A percentile compares a stretch with the other conserved stretches of the same genome.
These are phyloP conservation scores for Ciconia boyciana DNA, from an alignment of 2,113 vertebrate genomes.

Conservation along the genomic window DNA sequence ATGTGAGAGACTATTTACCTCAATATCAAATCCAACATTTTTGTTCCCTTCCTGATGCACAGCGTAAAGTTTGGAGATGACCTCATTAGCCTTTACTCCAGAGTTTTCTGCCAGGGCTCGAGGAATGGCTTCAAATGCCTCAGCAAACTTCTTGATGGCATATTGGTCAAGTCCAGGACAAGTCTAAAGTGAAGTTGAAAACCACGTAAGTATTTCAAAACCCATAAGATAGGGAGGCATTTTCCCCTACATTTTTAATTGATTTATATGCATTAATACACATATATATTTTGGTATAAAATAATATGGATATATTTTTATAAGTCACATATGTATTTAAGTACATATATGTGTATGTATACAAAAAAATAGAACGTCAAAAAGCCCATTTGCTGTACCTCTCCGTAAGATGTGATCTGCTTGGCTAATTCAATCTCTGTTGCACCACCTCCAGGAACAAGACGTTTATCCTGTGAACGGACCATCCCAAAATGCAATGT, in stretches of 20 bases:
- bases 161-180: constrained; percentile 97
- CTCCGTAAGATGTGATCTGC: constrained; percentile 91
- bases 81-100: constrained; percentile 91
- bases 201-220: background rate
- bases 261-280: background rate
- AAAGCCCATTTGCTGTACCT: constrained; percentile 73
- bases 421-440: constrained; percentile 96
- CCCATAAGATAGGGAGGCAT: background rate
- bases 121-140: constrained; percentile 91
- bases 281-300: background rate
- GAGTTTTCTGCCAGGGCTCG: constrained; percentile 94
- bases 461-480: constrained; percentile 84
- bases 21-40: constrained; percentile 94
- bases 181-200: constrained; percentile 74
- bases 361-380: background rate
- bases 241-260: background rate
- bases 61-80: constrained; percentile 94
- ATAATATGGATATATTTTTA: background rate
- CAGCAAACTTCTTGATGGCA: constrained; percentile 96
- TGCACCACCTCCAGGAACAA: constrained; percentile 92
- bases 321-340: background rate
- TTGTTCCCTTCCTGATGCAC: constrained; percentile 94
- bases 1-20: constrained; percentile 72
- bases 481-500: background rate
- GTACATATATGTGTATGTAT: background rate